Percentiles rank a stretch among this genome's conserved stretches.
These are phyloP conservation scores for Lepidurus apus DNA, from an alignment of 1,140 invertebrate genomes.

Conservation along the genomic window DNA sequence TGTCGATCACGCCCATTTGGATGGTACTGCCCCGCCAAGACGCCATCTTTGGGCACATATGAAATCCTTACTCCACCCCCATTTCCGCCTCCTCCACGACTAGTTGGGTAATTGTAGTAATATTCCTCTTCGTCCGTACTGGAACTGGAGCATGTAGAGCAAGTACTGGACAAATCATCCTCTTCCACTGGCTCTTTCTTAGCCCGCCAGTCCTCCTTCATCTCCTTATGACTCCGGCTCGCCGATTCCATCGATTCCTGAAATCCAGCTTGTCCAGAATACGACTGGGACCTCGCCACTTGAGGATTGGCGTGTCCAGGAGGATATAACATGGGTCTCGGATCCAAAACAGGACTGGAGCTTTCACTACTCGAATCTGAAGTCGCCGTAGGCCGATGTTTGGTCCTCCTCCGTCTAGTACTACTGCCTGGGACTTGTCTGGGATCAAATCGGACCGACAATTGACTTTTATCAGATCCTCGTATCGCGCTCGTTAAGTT, in stretches of 20 bases:
- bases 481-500: conserved; percentile 32
- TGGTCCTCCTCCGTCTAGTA: conserved; percentile 37
- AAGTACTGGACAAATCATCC: conserved; percentile 50
- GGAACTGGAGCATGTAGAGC: conserved; percentile 79
- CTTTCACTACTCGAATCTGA: conserved; percentile 43
- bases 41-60: conserved; percentile 80
- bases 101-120: conserved; percentile 61
- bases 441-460: conserved; percentile 57
- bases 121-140: conserved; percentile 72
- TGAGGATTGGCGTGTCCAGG: neutral
- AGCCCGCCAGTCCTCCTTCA: conserved; percentile 25
- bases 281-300: conserved; percentile 31
- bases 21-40: conserved; percentile 47
- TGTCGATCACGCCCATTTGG: neutral
- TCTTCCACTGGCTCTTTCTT: conserved; percentile 29
- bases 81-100: conserved; percentile 68
- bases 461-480: conserved; percentile 40
- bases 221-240: neutral
- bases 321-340: neutral
- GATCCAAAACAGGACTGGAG: neutral
- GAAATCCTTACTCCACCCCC: conserved; percentile 69
- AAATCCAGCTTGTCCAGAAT: conserved; percentile 26
- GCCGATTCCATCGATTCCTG: neutral
- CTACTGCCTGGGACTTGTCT: conserved; percentile 24
- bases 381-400: neutral